phyloP scores from a whole-genome alignment of 2,797 vertebrate species.

The Nyctibius grandis region DNA sequence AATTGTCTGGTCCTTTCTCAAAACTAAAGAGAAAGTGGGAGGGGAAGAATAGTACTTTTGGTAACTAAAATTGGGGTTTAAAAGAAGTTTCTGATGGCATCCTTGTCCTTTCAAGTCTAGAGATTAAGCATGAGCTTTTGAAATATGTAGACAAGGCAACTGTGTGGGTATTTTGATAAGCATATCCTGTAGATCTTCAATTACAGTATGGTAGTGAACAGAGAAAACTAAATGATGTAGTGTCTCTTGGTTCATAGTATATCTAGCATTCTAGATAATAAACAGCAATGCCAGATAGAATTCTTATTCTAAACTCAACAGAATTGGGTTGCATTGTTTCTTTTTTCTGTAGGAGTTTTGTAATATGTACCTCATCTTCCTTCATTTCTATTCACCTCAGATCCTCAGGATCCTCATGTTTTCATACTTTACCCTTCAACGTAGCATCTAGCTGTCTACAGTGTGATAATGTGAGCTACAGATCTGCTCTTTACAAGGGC shows the following conservation, averaged over 20 bases:
- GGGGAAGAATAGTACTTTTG: not conserved
- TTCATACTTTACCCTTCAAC: not conserved
- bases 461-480: not conserved
- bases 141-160: not conserved
- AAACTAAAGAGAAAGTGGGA: not conserved
- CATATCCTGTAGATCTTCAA: slow-evolving; percentile 28
- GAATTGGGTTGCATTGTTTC: not conserved
- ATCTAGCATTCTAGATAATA: not conserved
- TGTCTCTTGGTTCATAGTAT: not conserved
- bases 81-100: not conserved
- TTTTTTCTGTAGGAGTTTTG: not conserved
- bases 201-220: not conserved
- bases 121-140: not conserved
- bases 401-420: not conserved
- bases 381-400: not conserved
- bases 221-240: not conserved
- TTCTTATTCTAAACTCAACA: not conserved
- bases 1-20: not conserved
- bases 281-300: not conserved
- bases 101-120: slow-evolving; percentile 3
- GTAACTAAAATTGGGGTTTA: not conserved
- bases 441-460: not conserved
- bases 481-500: not conserved
- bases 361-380: not conserved
- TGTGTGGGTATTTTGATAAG: not conserved